These are phyloP conservation scores for Monopis laevigella DNA, from an alignment of 2,888 invertebrate genomes.

Conservation along the genomic window DNA sequence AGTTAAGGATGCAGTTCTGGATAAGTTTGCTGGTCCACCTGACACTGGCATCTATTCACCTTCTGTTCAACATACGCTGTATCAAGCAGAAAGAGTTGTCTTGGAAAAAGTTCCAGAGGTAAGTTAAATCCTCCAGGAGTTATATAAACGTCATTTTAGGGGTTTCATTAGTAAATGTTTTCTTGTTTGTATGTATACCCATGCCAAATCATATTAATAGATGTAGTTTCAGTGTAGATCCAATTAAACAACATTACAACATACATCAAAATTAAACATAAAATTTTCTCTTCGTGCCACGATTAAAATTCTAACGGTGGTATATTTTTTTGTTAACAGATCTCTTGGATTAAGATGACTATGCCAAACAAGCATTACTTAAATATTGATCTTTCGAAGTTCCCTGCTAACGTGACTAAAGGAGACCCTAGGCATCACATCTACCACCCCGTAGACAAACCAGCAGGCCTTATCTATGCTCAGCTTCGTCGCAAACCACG, in stretches of 20 bases:
- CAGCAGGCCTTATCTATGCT: slow-evolving; percentile 79
- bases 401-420: slow-evolving; percentile 71
- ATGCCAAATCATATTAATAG: no score
- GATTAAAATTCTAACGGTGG: no score
- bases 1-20: slow-evolving; percentile 75
- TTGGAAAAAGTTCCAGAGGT: slow-evolving; percentile 76
- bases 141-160: no score
- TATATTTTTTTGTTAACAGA: slow-evolving; percentile 45
- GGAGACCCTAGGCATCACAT: slow-evolving; percentile 73
- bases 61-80: slow-evolving; percentile 82
- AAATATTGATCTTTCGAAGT: slow-evolving; percentile 77
- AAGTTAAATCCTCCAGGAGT: no score
- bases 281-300: no score
- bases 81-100: slow-evolving; percentile 74
- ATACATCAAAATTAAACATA: no score
- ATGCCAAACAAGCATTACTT: slow-evolving; percentile 88
- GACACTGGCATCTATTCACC: slow-evolving; percentile 77
- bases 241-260: no score
- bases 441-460: slow-evolving; percentile 81
- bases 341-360: slow-evolving; percentile 75
- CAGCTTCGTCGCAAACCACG: slow-evolving; percentile 71
- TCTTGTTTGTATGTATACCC: no score
- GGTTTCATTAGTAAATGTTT: no score
- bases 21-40: slow-evolving; percentile 80
- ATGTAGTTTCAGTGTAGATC: no score